Base-by-base conservation (phyloP, 2,888 invertebrate species). In the Drosophila nr. perissopoda region DNA sequence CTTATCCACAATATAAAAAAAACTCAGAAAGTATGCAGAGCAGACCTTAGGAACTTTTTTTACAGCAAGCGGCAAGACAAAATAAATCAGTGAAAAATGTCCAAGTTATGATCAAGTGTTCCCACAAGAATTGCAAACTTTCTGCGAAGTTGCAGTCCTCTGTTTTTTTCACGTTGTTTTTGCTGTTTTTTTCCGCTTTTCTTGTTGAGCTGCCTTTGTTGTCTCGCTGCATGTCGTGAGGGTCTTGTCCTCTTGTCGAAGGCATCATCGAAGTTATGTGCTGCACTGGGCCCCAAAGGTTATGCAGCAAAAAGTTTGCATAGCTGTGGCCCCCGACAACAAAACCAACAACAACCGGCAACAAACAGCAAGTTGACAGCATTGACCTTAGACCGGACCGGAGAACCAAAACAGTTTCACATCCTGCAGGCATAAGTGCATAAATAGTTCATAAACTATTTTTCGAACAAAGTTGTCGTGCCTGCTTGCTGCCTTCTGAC, bases 61-160 rank as follows among this genome's bases (percentile, higher is more conserved):
- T 36, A 16, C 38, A 45, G 54, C 62, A 40, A 40, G 51, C 33
- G 36, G 18, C 57, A 70, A 66, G 34, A 62, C 56, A 62, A 56
- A 76, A 79, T 90, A 86, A 88, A 89, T 86, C 86, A 82, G 80
- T 82, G 80, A 78, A 90, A 86, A 90, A 90, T 87, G 73, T 82
- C 75, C 77, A 87, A 85, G 86, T 87, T 87, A 88, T 87, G 86
- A 87, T 88, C 86, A 90, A 87, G 86, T 90, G 86, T 85, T 90
- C 90, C 86, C 86, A 85, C 90, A 87, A 88, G 86, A 82, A 90
- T 87, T 87, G 78, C 90, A 78, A 87, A 90, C 83, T 87, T 90
- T 87, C 52, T 69, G 48, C 69, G 64, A 69, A 62, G 58, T 64
- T 56, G 45, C 51, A 65, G 61, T 45, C 45, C 21, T 45, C 56